Percentiles rank a stretch among this genome's conserved stretches.
Conservation (phyloP, 2,797 vertebrate genomes). For the Onychomys torridus region DNA sequence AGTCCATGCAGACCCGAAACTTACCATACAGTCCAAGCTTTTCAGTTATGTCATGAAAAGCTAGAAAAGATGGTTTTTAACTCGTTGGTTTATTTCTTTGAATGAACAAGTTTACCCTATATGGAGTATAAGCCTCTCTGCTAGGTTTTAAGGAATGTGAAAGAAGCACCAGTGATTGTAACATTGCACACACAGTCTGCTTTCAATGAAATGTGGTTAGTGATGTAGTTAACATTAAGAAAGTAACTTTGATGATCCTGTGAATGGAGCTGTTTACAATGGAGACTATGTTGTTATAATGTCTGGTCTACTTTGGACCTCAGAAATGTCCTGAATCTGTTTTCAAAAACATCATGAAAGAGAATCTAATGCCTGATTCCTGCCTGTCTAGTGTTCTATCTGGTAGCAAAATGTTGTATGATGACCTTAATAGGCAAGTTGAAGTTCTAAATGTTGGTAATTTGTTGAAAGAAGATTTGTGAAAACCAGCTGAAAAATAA, state of each 20-base stretch:
- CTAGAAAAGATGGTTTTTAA: not conserved
- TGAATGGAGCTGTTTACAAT: not conserved
- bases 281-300: not conserved
- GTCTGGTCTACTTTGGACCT: not conserved
- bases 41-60: not conserved
- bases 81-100: not conserved
- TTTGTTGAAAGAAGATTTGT: not conserved
- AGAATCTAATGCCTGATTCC: not conserved
- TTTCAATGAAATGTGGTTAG: not conserved
- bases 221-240: not conserved
- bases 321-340: not conserved
- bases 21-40: too few species aligned
- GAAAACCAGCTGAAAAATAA: slow-evolving; percentile 1
- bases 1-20: not conserved
- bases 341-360: not conserved
- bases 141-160: not conserved
- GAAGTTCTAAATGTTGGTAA: not conserved
- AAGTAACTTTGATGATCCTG: not conserved
- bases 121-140: not conserved
- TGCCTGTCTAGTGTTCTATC: not conserved
- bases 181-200: not conserved
- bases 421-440: not conserved
- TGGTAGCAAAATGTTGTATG: not conserved
- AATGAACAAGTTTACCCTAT: not conserved
- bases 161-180: not conserved